Evolutionary conservation across 2,888 invertebrate species (phyloP).

Genomic region (Eilema griseolum): DNA sequence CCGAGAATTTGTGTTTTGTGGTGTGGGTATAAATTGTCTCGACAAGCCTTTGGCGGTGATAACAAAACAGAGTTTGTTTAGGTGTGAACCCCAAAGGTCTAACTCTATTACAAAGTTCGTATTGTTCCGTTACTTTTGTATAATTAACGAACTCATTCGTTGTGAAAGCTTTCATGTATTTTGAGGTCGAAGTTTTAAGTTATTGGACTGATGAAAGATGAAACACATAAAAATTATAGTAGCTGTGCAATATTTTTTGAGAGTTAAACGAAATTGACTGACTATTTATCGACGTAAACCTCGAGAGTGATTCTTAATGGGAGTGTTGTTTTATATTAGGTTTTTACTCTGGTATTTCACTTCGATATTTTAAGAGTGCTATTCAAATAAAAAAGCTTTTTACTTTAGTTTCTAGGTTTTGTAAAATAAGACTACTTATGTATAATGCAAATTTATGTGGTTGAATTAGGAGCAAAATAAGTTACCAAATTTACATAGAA

Average conservation of each 20-base stretch:
- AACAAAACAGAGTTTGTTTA: conserved; percentile 50
- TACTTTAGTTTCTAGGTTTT: no score
- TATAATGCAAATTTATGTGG: background rate
- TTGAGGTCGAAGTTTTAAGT: conserved; percentile 16
- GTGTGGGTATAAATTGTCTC: conserved; percentile 27
- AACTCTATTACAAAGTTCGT: conserved; percentile 47
- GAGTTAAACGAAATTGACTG: background rate
- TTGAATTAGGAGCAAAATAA: background rate
- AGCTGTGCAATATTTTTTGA: background rate
- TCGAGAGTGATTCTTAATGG: background rate
- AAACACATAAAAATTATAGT: background rate
- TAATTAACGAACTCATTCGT: conserved; percentile 48
- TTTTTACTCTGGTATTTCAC: background rate
- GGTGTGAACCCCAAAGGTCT: conserved; percentile 42
- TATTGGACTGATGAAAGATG: conserved; percentile 17
- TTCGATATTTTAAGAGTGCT: background rate
- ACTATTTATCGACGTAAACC: background rate
- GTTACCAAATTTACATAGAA: background rate
- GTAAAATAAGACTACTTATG: no score
- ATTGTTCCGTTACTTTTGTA: conserved; percentile 47
- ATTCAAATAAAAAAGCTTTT: no score
- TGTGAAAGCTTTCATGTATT: conserved; percentile 35
- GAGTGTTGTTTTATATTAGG: background rate
- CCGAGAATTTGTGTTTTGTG: conserved; percentile 27
- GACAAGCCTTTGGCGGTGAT: conserved; percentile 33